These are phyloP conservation scores for Antheraea assamensis DNA, from an alignment of 2,888 invertebrate species.

Conservation along the genomic window DNA sequence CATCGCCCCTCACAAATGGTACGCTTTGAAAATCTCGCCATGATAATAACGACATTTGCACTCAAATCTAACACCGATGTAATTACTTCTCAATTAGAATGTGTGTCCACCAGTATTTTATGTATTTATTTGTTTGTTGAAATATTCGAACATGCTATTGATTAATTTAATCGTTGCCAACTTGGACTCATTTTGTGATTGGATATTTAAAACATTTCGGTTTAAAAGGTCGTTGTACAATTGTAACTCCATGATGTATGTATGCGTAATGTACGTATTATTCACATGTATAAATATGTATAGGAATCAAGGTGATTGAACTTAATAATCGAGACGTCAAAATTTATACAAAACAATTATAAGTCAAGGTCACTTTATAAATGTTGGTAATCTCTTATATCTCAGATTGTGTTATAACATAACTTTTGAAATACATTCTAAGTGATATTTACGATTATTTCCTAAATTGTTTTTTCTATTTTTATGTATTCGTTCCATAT, in stretches of 20 bases:
- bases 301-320: not conserved
- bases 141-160: not conserved
- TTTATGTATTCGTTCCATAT: no score
- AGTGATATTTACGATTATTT: no score
- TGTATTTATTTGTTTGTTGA: not conserved
- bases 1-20: conserved; percentile 73
- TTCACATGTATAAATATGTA: not conserved
- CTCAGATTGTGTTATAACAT: no score
- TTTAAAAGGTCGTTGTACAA: not conserved
- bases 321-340: not conserved
- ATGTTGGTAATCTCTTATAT: no score
- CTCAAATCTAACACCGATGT: conserved; percentile 14
- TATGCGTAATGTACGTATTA: not conserved
- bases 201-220: not conserved
- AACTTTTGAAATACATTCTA: no score
- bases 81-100: conserved; percentile 5
- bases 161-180: not conserved
- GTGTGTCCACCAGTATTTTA: not conserved
- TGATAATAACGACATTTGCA: conserved; percentile 32
- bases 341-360: not conserved
- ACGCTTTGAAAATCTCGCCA: conserved; percentile 44
- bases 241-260: not conserved
- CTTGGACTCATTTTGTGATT: not conserved
- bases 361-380: no score
- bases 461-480: no score